Base-by-base conservation (phyloP, 2,888 invertebrate genomes). In the Galerucella calmariensis region DNA sequence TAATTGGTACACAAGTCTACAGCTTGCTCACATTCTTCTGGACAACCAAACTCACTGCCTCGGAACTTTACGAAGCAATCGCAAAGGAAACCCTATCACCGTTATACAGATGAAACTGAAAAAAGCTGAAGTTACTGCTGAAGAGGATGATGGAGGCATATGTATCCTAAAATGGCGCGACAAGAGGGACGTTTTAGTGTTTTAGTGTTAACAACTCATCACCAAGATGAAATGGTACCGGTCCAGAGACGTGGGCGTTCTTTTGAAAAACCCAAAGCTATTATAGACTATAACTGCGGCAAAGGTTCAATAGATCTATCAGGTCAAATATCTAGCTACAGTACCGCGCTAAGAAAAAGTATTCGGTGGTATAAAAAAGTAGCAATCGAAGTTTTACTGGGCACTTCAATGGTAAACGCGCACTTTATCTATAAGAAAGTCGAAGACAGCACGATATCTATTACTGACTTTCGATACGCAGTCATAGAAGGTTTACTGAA, bases 111-210 rank as follows among this genome's bases (percentile, higher is more conserved):
- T 1, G 1, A 20, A 20, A 20, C 20, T 20, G 20, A 20, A 20
- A 20, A 20, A 20, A 20, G 20, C 1, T 20, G 20, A 20, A 20
- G 20, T 20, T 20, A 20, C 20, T 20, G 20, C 20, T 20, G 20
- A 20, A 20, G 20, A 20, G 20, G 20, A 20, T 20, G 20, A 20
- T 20, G 1, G 20, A 20, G 20, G 20, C 20, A 20, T 20, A 20
- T 20, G 20, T 20, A 20, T 20, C 20, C 20, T 20, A 20, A 20
- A 83, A 73, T 85, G 83, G 82, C 77, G 78, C 68, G 82, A 84
- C 71, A 84, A 83, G 74, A 75, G 83, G 51, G 82, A 84, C 59
- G 79, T 85, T 24, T 76, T 84, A 53, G n/a, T n/a, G n/a, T n/a
- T n/a, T n/a, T n/a, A 53, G 74, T 83, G 71, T 77, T 84, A 41